A percentile compares a stretch with the other conserved stretches of the same genome.
These are phyloP conservation scores for Esox masquinongy DNA, from an alignment of 2,797 vertebrate species.

Conservation along the genomic window DNA sequence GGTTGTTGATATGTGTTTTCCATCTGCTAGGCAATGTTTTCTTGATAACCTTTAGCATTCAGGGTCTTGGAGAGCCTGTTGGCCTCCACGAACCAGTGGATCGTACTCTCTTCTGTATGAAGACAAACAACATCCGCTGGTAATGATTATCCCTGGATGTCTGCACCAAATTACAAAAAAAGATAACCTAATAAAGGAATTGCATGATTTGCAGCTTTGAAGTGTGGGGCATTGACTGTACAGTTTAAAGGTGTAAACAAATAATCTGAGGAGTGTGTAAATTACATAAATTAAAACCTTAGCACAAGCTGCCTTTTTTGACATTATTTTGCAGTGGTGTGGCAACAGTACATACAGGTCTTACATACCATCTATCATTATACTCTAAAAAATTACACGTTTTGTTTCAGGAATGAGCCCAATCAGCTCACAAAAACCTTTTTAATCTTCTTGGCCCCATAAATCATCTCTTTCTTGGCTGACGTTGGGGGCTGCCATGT, in stretches of 20 bases:
- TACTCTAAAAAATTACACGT: background rate
- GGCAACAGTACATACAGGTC: background rate
- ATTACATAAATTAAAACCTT: no score
- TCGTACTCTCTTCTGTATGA: background rate
- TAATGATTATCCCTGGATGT: background rate
- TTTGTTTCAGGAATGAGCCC: background rate
- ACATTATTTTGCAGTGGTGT: no score
- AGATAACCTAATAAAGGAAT: background rate
- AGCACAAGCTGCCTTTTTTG: background rate
- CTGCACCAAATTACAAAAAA: background rate
- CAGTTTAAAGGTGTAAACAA: no score
- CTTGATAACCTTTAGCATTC: background rate
- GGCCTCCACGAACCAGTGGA: background rate
- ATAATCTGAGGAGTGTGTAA: no score
- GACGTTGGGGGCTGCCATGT: background rate
- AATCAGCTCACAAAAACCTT: background rate
- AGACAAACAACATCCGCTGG: background rate
- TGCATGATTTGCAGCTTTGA: background rate
- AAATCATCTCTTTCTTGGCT: background rate
- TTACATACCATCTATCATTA: background rate
- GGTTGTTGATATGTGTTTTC: background rate
- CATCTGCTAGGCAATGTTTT: background rate
- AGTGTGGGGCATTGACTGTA: no score
- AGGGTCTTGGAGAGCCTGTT: background rate
- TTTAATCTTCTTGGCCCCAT: background rate